Conservation (phyloP, 1,140 invertebrate species). For the Neuroterus valhalla region DNA sequence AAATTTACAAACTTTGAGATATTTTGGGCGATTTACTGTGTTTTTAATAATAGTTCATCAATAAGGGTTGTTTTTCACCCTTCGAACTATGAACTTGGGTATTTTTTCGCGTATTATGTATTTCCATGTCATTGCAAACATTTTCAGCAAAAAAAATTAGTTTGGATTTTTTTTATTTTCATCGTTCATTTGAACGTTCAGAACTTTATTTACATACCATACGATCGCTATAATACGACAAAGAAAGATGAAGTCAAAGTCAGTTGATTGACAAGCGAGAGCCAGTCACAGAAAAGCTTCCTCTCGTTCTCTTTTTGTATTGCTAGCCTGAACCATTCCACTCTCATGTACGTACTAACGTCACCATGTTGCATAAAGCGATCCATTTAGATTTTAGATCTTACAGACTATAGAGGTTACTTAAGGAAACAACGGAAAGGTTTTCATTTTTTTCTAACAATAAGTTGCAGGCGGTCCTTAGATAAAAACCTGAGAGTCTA, state of each 20-base stretch:
- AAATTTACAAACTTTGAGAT: too few relatives aligned
- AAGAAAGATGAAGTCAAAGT: background rate
- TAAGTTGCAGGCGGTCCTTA: background rate
- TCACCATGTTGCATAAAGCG: background rate
- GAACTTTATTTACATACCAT: background rate
- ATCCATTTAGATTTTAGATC: background rate
- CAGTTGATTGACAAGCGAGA: conserved; percentile 13
- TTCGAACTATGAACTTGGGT: too few relatives aligned
- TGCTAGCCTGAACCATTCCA: too few relatives aligned
- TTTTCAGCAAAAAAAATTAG: too few relatives aligned
- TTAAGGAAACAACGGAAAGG: conserved; percentile 20
- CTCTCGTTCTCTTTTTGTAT: conserved; percentile 14
- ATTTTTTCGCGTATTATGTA: too few relatives aligned
- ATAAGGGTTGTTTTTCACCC: too few relatives aligned
- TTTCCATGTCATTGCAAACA: too few relatives aligned
- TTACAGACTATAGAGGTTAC: background rate
- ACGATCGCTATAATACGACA: background rate
- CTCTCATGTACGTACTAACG: too few relatives aligned
- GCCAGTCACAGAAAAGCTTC: background rate
- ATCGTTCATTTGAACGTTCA: too few relatives aligned
- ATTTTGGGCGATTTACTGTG: too few relatives aligned
- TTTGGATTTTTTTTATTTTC: too few relatives aligned
- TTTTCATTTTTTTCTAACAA: background rate
- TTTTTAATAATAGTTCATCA: too few relatives aligned
- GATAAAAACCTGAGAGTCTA: background rate